phyloP scores from a whole-genome alignment of 2,113 vertebrate species.

The Andinoacara biseriatus region DNA sequence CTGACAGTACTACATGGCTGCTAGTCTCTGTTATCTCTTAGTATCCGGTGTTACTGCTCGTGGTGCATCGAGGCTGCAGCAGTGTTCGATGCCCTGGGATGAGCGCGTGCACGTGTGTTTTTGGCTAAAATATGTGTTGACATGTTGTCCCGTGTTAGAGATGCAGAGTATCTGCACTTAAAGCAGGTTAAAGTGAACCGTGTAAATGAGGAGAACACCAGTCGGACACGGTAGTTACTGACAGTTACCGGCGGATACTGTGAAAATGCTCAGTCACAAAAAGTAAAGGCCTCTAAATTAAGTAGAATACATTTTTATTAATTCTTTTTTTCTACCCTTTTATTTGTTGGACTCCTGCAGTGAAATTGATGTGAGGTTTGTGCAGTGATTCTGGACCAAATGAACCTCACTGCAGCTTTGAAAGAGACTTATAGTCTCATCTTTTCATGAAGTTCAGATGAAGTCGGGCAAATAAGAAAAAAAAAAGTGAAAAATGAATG shows the following conservation, averaged over 20 bases:
- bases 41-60: not conserved
- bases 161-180: not conserved
- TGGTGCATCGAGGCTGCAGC: accelerated
- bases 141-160: too few species aligned
- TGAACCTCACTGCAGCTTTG: not conserved
- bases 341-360: not conserved
- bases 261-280: not conserved
- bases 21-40: too few species aligned
- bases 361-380: not conserved
- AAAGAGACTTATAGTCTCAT: not conserved
- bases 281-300: not conserved
- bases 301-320: not conserved
- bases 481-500: not conserved
- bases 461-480: not conserved
- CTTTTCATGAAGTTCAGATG: not conserved
- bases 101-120: too few species aligned
- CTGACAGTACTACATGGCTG: too few species aligned
- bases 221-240: not conserved
- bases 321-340: too few species aligned
- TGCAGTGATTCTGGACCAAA: not conserved
- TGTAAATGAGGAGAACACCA: not conserved
- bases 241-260: not conserved
- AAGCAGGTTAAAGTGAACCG: not conserved
- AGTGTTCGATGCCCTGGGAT: too few species aligned
- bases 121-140: too few species aligned